Evolutionary conservation across 2,888 invertebrate genomes (phyloP), one percentile per base, ranked within the genome.

Genomic region (Oasisia sp.): DNA sequence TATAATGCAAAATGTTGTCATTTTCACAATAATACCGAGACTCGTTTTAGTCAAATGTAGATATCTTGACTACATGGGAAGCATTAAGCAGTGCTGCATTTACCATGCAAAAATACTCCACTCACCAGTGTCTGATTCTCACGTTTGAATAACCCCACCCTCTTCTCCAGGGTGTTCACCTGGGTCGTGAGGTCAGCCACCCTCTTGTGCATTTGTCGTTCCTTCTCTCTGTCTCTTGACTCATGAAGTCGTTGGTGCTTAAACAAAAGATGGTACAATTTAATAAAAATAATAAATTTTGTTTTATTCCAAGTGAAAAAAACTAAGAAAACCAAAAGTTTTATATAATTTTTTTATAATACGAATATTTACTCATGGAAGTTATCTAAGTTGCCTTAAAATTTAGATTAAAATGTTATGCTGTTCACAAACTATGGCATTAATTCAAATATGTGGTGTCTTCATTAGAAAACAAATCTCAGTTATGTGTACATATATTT

Each of bases 41-140:
- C 27, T 27, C 11, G 9, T 56, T 14, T 56, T 56, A 27, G 74
- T 74, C 27, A 74, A 74, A 74, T 19, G 2, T 19, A 74, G 5
- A 19, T 5, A 74, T 19, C 7, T 19, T 14, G 14, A 27, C 4
- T 27, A 74, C 7, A 3, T 19, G 74, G 19, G 19, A 14, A n/a
- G 27, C 19, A 19, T 14, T 38, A 38, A 38, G 38, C 38, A 38
- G 4, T 38, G 38, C 38, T 38, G 38, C 38, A 38, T 38, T 38
- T 38, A 38, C 38, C 38, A 38, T 38, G 38, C 74, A 27, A 74
- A 7, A n/a, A 74, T 27, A 19, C 74, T 27, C 74, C 19, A 94
- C 95, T 94, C 93, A 96, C 96, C 94, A 96, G 94, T 14, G 94
- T 93, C n/a, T 96, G 95, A 93, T 96, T 96, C 93, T 96, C 96